These are phyloP conservation scores for Lophotriccus pileatus DNA, from an alignment of 2,797 vertebrate species.

Conservation along the genomic window DNA sequence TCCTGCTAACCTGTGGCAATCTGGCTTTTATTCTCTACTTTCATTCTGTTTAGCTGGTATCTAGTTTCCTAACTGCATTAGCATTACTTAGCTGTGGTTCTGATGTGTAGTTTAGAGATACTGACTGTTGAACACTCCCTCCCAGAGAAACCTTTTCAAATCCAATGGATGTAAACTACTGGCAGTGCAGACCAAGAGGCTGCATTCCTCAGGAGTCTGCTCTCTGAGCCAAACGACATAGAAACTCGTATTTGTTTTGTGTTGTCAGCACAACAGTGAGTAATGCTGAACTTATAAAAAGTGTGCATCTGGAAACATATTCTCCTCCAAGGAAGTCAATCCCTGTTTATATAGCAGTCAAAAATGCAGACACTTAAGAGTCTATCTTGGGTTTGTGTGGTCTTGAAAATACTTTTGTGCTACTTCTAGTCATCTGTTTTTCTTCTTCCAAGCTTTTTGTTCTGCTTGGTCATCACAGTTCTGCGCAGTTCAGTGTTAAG, in stretches of 20 bases:
- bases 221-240: slow-evolving; percentile 22
- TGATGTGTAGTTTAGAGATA: neutral
- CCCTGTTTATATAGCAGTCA: neutral
- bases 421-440: neutral
- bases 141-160: neutral
- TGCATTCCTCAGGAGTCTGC: neutral
- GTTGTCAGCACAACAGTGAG: slow-evolving; percentile 36
- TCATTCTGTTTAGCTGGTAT: neutral
- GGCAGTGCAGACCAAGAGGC: neutral
- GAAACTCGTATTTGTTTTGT: slow-evolving; percentile 13
- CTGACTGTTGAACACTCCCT: neutral
- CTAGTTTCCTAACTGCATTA: neutral
- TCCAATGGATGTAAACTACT: neutral
- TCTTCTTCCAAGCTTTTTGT: neutral
- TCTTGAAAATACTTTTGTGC: neutral
- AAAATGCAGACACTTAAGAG: neutral
- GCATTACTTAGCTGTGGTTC: neutral
- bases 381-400: neutral
- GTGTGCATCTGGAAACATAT: neutral
- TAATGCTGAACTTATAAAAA: slow-evolving; percentile 9
- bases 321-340: neutral
- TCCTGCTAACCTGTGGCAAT: neutral
- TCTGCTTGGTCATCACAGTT: neutral
- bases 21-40: neutral
- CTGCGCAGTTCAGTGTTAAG: neutral